A percentile compares a stretch with the other conserved stretches of the same genome.
Conservation (phyloP, 2,797 vertebrate genomes). For the Vultur gryphus region DNA sequence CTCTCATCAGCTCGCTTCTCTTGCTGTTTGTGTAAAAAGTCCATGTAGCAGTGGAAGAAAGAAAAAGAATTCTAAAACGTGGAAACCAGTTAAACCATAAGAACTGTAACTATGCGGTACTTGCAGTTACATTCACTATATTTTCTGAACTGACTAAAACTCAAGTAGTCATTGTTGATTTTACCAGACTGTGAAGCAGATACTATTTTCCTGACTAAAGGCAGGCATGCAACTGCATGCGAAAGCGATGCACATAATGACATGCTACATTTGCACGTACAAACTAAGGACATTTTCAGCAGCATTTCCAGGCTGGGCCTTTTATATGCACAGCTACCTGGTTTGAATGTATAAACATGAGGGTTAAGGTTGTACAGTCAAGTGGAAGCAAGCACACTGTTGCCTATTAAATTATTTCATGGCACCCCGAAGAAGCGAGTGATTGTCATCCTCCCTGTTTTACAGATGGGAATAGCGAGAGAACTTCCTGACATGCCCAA, state of each 20-base stretch:
- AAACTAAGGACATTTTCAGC: not conserved
- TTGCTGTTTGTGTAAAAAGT: not conserved
- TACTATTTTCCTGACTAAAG: constrained; percentile 10
- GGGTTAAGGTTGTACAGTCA: not conserved
- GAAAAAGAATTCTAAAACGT: not conserved
- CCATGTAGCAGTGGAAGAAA: not conserved
- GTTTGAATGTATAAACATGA: not conserved
- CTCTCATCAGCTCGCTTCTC: not conserved
- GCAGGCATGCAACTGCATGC: not conserved
- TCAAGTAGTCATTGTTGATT: not conserved
- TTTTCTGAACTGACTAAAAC: not conserved
- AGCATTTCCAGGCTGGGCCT: not conserved
- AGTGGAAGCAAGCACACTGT: not conserved
- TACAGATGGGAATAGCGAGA: not conserved
- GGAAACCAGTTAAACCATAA: not conserved
- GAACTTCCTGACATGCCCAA: not conserved
- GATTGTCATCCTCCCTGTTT: not conserved
- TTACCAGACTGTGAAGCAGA: not conserved
- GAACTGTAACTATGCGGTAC: not conserved
- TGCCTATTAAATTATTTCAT: not conserved
- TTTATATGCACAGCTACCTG: not conserved
- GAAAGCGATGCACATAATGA: not conserved
- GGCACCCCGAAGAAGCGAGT: not conserved
- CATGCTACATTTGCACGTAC: not conserved
- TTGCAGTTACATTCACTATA: not conserved